These are phyloP conservation scores for Emydoidea blandingii DNA, from an alignment of 2,797 vertebrate genomes.

Conservation along the genomic window DNA sequence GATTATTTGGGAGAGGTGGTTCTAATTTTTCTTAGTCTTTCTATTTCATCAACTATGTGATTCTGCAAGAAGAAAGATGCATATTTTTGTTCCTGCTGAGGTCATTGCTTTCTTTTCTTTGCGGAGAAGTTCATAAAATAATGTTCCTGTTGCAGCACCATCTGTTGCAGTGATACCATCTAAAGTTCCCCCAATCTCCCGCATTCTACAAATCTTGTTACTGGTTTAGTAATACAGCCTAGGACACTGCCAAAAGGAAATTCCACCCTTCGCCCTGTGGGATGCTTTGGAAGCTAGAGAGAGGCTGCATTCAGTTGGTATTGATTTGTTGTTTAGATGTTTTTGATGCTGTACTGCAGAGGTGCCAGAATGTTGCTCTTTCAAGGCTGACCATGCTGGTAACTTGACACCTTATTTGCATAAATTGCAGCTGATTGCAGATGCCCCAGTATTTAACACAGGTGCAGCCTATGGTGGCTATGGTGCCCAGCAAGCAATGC, in stretches of 20 bases:
- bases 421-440: background rate
- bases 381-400: background rate
- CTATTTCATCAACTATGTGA: background rate
- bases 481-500: background rate
- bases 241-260: slow-evolving; percentile 38
- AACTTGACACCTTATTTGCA: background rate
- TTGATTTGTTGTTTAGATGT: background rate
- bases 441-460: background rate
- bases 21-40: slow-evolving; percentile 22
- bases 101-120: slow-evolving; percentile 59
- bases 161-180: slow-evolving; percentile 52
- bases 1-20: slow-evolving; percentile 28
- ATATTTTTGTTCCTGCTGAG: slow-evolving; percentile 64
- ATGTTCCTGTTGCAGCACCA: slow-evolving; percentile 40
- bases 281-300: slow-evolving; percentile 36
- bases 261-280: slow-evolving; percentile 17
- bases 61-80: slow-evolving; percentile 47
- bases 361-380: fast-evolving
- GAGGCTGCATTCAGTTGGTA: background rate
- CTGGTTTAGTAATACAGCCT: slow-evolving; percentile 34
- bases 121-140: slow-evolving; percentile 31
- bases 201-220: background rate
- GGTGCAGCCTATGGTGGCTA: background rate
- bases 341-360: fast-evolving
- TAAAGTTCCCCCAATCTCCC: slow-evolving; percentile 26